phyloP scores from a whole-genome alignment of 2,888 invertebrate genomes.

The Itoplectis maculator region DNA sequence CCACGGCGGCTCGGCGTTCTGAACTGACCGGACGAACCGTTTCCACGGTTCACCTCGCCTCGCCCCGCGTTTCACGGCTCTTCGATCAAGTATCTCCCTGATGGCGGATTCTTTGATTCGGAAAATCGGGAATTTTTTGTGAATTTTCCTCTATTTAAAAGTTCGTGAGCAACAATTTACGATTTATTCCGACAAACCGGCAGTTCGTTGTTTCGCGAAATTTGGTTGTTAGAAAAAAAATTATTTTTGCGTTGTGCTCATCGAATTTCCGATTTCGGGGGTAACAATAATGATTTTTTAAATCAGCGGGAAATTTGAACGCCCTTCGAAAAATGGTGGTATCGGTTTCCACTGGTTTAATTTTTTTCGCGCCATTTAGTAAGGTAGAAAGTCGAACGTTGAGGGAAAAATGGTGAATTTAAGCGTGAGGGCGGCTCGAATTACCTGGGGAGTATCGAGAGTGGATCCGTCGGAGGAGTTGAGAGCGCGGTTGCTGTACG shows the following conservation, averaged over 20 bases:
- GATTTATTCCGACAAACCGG: too few relatives aligned
- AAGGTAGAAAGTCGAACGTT: neutral
- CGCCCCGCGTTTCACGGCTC: slow-evolving; percentile 38
- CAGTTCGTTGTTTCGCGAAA: too few relatives aligned
- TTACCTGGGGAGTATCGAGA: slow-evolving; percentile 1
- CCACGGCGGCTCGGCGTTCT: slow-evolving; percentile 29
- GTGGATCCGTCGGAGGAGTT: neutral
- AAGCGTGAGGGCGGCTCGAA: neutral
- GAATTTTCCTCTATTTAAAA: neutral
- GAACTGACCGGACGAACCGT: slow-evolving; percentile 82
- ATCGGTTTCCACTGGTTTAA: too few relatives aligned
- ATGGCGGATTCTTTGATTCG: neutral
- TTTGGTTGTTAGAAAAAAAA: too few relatives aligned
- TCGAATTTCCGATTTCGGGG: too few relatives aligned
- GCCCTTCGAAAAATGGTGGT: too few relatives aligned
- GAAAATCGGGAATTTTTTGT: neutral
- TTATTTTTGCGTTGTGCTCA: too few relatives aligned
- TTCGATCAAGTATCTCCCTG: slow-evolving; percentile 50
- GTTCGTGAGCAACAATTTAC: too few relatives aligned
- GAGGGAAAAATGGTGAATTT: slow-evolving; percentile 4
- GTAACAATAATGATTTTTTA: too few relatives aligned
- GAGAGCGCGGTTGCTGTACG: slow-evolving; percentile 3
- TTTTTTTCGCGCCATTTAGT: too few relatives aligned
- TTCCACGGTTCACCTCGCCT: slow-evolving; percentile 83
- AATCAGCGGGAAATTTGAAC: too few relatives aligned